Percentiles rank a stretch among this genome's conserved stretches.
Evolutionary conservation across 2,113 vertebrate species (phyloP).

Genomic region (Boleophthalmus pectinirostris): DNA sequence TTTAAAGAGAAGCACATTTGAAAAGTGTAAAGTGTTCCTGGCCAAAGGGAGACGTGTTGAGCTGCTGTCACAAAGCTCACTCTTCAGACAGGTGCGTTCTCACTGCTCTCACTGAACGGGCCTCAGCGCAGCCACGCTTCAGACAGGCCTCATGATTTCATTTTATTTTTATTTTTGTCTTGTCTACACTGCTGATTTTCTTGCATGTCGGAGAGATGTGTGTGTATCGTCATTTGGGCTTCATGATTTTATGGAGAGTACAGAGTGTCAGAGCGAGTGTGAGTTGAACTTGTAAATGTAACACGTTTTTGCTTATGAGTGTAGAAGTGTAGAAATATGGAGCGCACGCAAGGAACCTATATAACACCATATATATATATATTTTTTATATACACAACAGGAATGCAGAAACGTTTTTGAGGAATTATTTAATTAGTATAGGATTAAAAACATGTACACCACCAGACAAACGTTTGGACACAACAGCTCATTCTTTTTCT

Average conservation of each 20-base stretch:
- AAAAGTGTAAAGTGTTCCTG: not conserved
- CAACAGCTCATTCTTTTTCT: too few species aligned
- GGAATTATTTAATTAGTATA: not conserved
- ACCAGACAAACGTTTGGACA: too few species aligned
- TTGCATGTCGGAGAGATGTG: slow-evolving; percentile 13
- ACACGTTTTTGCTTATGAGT: not conserved
- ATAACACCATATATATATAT: not conserved
- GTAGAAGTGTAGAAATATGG: not conserved
- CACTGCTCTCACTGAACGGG: slow-evolving; percentile 35
- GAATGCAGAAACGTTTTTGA: not conserved
- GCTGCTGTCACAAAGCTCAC: slow-evolving; percentile 54
- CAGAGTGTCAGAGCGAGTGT: not conserved
- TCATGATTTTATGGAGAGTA: not conserved
- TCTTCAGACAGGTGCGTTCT: slow-evolving; percentile 57
- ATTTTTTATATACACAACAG: too few species aligned
- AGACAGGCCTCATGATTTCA: slow-evolving; percentile 49
- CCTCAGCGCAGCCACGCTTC: slow-evolving; percentile 39
- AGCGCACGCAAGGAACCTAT: not conserved
- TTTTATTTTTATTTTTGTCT: not conserved
- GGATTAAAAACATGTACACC: not conserved
- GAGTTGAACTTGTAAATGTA: not conserved
- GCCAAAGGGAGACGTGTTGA: slow-evolving; percentile 2
- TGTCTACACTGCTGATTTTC: slow-evolving; percentile 55
- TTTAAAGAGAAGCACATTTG: slow-evolving; percentile 15
- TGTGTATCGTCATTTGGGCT: slow-evolving; percentile 4